These are phyloP conservation scores for Habropoda laboriosa DNA, from an alignment of 1,140 invertebrate species.

Conservation along the genomic window DNA sequence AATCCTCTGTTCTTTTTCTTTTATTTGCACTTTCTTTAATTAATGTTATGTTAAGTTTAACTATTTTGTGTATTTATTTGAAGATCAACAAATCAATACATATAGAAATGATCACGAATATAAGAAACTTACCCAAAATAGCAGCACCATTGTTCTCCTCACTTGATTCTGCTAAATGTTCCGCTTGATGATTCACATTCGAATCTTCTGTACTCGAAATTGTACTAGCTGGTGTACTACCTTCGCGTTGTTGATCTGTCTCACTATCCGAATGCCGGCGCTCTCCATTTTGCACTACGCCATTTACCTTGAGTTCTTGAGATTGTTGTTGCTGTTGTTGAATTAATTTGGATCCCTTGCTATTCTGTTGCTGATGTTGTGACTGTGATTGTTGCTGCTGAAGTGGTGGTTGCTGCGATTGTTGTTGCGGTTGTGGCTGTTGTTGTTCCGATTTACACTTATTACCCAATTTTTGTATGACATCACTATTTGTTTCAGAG, in stretches of 20 bases:
- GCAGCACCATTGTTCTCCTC: slow-evolving; percentile 72
- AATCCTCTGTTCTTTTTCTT: background rate
- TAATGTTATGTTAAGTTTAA: background rate
- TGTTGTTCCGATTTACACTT: slow-evolving; percentile 71
- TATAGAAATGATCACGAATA: slow-evolving; percentile 52
- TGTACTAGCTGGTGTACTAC: slow-evolving; percentile 78
- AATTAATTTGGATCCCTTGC: slow-evolving; percentile 68
- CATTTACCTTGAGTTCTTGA: slow-evolving; percentile 78
- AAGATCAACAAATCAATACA: slow-evolving; percentile 48
- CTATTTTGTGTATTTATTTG: slow-evolving; percentile 13
- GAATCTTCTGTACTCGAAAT: slow-evolving; percentile 78
- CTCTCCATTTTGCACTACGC: slow-evolving; percentile 71
- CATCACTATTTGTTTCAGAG: slow-evolving; percentile 69
- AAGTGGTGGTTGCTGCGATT: slow-evolving; percentile 42
- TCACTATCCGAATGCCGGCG: slow-evolving; percentile 74
- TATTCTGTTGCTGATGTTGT: slow-evolving; percentile 57
- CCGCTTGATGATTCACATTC: slow-evolving; percentile 71
- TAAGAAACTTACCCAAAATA: slow-evolving; percentile 75
- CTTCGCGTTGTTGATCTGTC: slow-evolving; percentile 75
- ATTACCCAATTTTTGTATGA: slow-evolving; percentile 73
- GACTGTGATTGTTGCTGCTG: slow-evolving; percentile 59
- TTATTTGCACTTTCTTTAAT: background rate
- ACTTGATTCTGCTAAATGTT: slow-evolving; percentile 70
- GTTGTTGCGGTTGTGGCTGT: slow-evolving; percentile 57
- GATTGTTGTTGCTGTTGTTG: slow-evolving; percentile 66